Evolutionary conservation across 1,140 invertebrate species (phyloP), one percentile per base, ranked within the genome.

Genomic region (Charaxes varanes): DNA sequence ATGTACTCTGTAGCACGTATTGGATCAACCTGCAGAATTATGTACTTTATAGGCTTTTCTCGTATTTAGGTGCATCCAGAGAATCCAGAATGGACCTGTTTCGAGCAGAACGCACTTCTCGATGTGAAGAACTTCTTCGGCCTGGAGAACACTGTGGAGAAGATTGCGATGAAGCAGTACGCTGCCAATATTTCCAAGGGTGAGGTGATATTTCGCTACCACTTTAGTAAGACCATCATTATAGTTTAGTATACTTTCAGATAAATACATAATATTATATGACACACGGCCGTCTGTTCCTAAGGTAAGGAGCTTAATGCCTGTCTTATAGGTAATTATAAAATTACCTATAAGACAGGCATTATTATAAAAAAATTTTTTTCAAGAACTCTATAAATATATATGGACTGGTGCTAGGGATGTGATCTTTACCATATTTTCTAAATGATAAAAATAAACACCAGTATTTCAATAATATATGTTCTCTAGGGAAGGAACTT

Each of bases 121-220:
- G 96, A 98, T 85, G 95, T 99, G 3, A 97, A 96, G 76, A 97
- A 94, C 58, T 99, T 99, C 79, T 98, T 97, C 85, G 96, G 96
- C 0, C 96, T 98, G 74, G 97, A 99, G 86, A 93, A 90, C 66
- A 93, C 94, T 1, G 95, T 98, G 62, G 97, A 99, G 85, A 98
- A 98, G 71, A 88, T 99, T 59, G 95, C 96, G 4, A 97, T 98
- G 90, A 98, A 98, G 70, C 97, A 99, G 70, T 99, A 99, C 76
- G 93, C 94, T 10, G 88, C 92, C 14, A 97, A 96, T 73, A 94
- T 97, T 61, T 90, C 93, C 36, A 97, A 96, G 86, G 94, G 93
- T 85, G 53, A 44, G 8, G 10, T 8, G 10, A 14, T 28, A 28
- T 11, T 27, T 8, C n/a, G n/a, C n/a, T n/a, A n/a, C n/a, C n/a